These are phyloP conservation scores for Eriocheir sinensis DNA, from an alignment of 1,140 invertebrate genomes.

Conservation along the genomic window DNA sequence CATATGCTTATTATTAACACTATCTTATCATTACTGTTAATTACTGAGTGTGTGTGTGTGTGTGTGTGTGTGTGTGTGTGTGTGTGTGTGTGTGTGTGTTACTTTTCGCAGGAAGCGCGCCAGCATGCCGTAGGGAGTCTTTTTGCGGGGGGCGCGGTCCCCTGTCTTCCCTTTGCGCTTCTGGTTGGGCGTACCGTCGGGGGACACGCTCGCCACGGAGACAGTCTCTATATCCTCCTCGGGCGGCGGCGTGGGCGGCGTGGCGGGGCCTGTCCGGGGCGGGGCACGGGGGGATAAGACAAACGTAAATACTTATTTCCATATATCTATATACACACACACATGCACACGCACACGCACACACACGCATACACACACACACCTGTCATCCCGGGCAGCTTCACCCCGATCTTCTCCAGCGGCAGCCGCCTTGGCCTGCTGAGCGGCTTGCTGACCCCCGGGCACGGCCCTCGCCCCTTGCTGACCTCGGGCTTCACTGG, in stretches of 20 bases:
- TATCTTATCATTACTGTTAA: background rate
- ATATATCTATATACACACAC: background rate
- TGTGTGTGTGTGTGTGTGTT: background rate
- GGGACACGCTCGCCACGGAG: background rate
- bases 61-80: background rate
- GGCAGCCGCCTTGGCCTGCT: conserved; percentile 25
- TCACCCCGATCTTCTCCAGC: conserved; percentile 52
- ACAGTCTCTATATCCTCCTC: background rate
- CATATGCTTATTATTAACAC: background rate
- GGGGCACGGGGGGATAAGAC: background rate
- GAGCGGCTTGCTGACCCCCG: background rate
- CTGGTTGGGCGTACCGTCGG: background rate
- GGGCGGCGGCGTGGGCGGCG: background rate
- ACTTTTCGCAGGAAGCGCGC: conserved; percentile 27
- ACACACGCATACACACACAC: conserved; percentile 9
- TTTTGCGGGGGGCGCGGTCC: background rate
- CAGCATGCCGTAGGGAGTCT: conserved; percentile 57
- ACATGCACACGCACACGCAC: background rate
- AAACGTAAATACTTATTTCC: background rate
- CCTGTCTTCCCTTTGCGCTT: background rate
- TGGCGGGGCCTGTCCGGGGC: background rate
- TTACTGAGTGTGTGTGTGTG: background rate
- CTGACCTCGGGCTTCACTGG: background rate
- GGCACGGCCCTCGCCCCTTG: background rate
- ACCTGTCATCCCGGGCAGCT: conserved; percentile 44